Percentiles rank a stretch among this genome's conserved stretches.
phyloP scores from a whole-genome alignment of 2,888 invertebrate genomes.

The Cephonodes hylas region DNA sequence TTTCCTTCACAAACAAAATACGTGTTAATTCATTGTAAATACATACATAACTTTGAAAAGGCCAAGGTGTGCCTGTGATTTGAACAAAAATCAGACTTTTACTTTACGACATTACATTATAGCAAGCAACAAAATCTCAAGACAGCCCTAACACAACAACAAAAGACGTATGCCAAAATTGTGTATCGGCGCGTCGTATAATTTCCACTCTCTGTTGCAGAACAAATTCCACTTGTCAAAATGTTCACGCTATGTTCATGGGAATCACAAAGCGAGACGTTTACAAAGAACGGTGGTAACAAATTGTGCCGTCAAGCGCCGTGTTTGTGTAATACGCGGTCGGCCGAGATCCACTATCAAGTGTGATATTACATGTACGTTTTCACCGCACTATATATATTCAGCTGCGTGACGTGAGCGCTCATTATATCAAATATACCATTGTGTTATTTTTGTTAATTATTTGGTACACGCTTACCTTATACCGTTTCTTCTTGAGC shows the following conservation, averaged over 20 bases:
- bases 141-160: constrained; percentile 30
- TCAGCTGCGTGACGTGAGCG: constrained; percentile 14
- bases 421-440: not conserved
- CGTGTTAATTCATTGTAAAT: no score
- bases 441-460: not conserved
- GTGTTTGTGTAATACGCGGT: constrained; percentile 62
- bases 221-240: constrained; percentile 76
- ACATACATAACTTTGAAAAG: no score
- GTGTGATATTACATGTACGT: constrained; percentile 49
- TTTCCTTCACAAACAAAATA: no score
- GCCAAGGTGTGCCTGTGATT: no score
- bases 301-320: constrained; percentile 70
- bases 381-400: constrained; percentile 33
- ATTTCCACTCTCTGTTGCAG: constrained; percentile 54
- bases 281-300: constrained; percentile 73
- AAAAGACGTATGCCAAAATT: constrained; percentile 38
- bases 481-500: no score
- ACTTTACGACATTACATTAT: no score
- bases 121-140: not conserved
- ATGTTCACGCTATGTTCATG: constrained; percentile 70
- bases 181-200: constrained; percentile 46
- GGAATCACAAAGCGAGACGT: constrained; percentile 72
- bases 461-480: no score
- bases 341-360: constrained; percentile 51
- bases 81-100: no score